These are phyloP conservation scores for Mesochorus sp. DNA, from an alignment of 2,888 invertebrate genomes.

Conservation along the genomic window DNA sequence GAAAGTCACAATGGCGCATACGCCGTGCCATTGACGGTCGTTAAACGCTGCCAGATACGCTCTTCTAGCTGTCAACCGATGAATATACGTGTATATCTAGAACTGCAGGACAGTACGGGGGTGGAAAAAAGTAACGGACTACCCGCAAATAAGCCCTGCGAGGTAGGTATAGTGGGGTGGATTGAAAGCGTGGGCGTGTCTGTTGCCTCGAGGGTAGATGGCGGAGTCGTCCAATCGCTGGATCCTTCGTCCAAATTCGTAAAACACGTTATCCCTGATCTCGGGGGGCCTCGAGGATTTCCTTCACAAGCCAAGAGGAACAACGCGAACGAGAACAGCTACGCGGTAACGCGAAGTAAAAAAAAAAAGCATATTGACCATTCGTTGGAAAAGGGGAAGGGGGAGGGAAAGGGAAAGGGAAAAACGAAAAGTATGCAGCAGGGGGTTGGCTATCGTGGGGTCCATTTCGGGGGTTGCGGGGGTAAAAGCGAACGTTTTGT, in stretches of 20 bases:
- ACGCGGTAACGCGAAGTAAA: conserved; percentile 59
- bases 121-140: conserved; percentile 78
- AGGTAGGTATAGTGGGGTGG: conserved; percentile 55
- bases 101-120: conserved; percentile 48
- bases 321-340: conserved; percentile 23
- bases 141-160: conserved; percentile 76
- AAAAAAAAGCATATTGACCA: conserved; percentile 82
- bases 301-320: conserved; percentile 55
- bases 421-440: conserved; percentile 13
- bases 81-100: conserved; percentile 14
- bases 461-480: conserved; percentile 81
- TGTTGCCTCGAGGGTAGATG: conserved; percentile 67
- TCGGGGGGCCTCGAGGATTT: conserved; percentile 56
- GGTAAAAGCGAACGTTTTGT: conserved; percentile 71
- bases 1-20: conserved; percentile 23
- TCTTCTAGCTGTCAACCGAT: not conserved
- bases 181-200: conserved; percentile 70
- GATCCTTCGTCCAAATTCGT: conserved; percentile 66
- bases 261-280: conserved; percentile 28
- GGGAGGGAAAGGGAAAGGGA: not conserved
- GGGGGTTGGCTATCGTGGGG: conserved; percentile 75
- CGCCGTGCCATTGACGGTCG: not conserved
- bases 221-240: conserved; percentile 71
- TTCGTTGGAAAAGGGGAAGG: conserved; percentile 42
- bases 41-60: not conserved